Evolutionary conservation across 2,797 vertebrate genomes (phyloP), one percentile per base, ranked within the genome.

Genomic region (Parauchenoglanis ngamensis): DNA sequence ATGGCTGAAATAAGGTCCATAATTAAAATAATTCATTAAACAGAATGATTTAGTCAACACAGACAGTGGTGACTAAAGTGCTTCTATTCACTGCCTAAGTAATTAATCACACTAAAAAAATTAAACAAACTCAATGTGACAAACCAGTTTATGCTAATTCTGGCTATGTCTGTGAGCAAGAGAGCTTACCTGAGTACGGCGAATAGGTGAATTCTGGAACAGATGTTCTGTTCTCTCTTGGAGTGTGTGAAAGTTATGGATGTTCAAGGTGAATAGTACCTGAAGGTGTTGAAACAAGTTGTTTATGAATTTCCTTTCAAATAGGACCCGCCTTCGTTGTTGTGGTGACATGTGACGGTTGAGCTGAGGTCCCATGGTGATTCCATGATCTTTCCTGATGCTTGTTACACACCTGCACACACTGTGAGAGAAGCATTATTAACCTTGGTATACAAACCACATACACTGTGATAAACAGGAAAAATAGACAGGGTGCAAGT

Each of bases 361-460:
- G 93, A 94, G 94, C 95, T 94, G 93, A 94, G 92, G 86, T 57
- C 83, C 94, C 93, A 91, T 95, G 94, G 95, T 87, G 93, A 96
- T 95, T 31, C 83, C 90, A 90, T 89, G 90, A 87, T 91, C 88
- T 92, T 92, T 91, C 52, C 81, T 84, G 72, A 78, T 57, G 78
- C 90, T 88, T 92, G 91, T 93, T 93, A 92, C 91, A 93, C 89
- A 91, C 92, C 57, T 2, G 89, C 56, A 88, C 85, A 73, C 67
- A 73, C 15, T 57, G 12, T n/a, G 54, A 82, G 46, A 87, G 44
- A 49, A 83, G 12, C 1, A 75, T 83, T 13, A 83, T 83, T 83
- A 83, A 70, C 65, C 49, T 56, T 54, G 49, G 31, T 4, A 40
- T 35, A 54, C 46, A 70, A n/a, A 76, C 28, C 54, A 35, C 52